These are phyloP conservation scores for Mystacides longicornis DNA, from an alignment of 2,888 invertebrate genomes.

Conservation along the genomic window DNA sequence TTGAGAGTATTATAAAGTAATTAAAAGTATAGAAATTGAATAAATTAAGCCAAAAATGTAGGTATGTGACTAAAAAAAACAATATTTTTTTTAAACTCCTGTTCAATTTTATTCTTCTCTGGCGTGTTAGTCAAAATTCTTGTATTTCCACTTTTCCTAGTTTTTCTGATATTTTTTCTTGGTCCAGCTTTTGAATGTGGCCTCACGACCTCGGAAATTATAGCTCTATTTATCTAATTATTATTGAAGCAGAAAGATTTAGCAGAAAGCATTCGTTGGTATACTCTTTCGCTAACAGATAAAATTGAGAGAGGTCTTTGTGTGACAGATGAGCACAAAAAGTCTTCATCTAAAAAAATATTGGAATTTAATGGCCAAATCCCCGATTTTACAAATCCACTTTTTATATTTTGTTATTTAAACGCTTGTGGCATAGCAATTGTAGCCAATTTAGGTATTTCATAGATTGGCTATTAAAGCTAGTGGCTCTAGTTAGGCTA, in stretches of 20 bases:
- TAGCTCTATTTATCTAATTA: not conserved
- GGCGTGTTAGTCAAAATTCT: not conserved
- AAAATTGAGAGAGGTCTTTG: not conserved
- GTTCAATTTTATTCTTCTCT: not conserved
- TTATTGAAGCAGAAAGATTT: not conserved
- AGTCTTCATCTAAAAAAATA: constrained; percentile 3
- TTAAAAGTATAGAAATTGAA: no score
- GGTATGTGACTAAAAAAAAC: no score
- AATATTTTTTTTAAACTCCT: not conserved
- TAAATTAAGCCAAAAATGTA: no score
- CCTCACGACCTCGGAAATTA: not conserved
- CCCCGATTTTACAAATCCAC: constrained; percentile 1
- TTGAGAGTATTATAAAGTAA: no score
- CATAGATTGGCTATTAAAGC: not conserved
- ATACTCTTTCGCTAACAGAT: not conserved
- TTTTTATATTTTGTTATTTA: not conserved
- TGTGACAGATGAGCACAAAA: not conserved
- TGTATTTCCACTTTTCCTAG: not conserved
- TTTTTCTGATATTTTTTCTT: not conserved
- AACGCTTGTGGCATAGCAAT: not conserved
- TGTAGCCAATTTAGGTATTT: constrained; percentile 2
- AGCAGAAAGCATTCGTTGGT: not conserved
- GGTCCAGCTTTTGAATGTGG: not conserved
- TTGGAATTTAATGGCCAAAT: not conserved
- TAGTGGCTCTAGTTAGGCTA: constrained; percentile 3